Evolutionary conservation across 2,797 vertebrate genomes (phyloP), one percentile per base, ranked within the genome.

Genomic region (Smutsia gigantea): DNA sequence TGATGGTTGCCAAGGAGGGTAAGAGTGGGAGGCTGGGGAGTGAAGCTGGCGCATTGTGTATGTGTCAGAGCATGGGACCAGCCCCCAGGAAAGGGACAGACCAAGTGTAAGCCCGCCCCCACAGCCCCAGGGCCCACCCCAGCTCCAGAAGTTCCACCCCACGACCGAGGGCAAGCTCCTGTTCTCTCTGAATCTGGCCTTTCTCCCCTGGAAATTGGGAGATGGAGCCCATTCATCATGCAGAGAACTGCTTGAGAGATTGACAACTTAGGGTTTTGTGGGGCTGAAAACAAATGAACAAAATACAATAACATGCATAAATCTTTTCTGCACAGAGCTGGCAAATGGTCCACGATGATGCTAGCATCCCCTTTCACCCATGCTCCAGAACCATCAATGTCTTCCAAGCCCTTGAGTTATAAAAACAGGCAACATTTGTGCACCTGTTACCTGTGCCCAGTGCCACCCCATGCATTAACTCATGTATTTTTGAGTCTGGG

Each of bases 261-360:
- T 31, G 61, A 72, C 55, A 63, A 21, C 0, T 7, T n/a, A 49
- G 31, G 11, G 34, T 39, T 7, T 27, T 27, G 7, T 15, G 27
- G 10, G 21, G 59, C 55, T 46, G 39, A 19, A 72, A 66, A 59
- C 21, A 25, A 90, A 34, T 21, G 21, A 18, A 13, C 39, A 39
- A 57, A 53, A 75, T 57, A 29, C 25, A 27, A 21, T 8, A 10
- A 37, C 0, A 0, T 5, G 66, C 14, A 7, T 34, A 10, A n/a
- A 17, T 34, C 74, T 68, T 31, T n/a, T 89, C 7, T 14, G 27
- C 15, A 31, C 11, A 49, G 57, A 79, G n/a, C 27, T 2, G 14
- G 83, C 55, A 2, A 19, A 51, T 34, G 18, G 34, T 29, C 2
- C 13, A n/a, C 10, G 14, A 1, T 5, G 37, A 27, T 0, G 1